Percentiles rank a stretch among this genome's conserved stretches.
Evolutionary conservation across 2,888 invertebrate species (phyloP).

Genomic region (Tricholauxania praeusta): DNA sequence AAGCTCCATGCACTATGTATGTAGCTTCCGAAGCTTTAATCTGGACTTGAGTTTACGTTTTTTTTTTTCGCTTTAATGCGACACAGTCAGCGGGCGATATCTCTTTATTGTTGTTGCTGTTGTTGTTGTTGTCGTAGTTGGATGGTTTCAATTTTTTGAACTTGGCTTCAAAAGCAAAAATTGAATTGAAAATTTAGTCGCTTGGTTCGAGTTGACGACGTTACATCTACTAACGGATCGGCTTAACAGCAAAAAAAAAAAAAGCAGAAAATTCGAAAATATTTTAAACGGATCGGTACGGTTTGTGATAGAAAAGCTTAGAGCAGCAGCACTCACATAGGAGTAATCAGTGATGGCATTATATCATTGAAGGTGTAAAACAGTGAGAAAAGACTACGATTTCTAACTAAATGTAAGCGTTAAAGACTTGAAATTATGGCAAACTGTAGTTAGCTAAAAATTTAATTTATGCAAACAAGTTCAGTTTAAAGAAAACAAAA

Average conservation of each 20-base stretch:
- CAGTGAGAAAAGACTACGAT: background rate
- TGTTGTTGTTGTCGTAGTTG: constrained; percentile 6
- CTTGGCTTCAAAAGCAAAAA: constrained; percentile 44
- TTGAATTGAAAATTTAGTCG: constrained; percentile 61
- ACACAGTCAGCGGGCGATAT: constrained; percentile 21
- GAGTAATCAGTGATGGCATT: background rate
- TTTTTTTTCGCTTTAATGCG: background rate
- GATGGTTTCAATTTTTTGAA: constrained; percentile 33
- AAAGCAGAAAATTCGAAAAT: background rate
- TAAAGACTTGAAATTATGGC: too few relatives aligned
- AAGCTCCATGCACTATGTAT: constrained; percentile 9
- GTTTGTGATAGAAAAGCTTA: too few relatives aligned
- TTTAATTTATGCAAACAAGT: too few relatives aligned
- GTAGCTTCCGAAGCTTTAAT: constrained; percentile 34
- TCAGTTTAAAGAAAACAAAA: too few relatives aligned
- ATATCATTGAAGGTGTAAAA: too few relatives aligned
- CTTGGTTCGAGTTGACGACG: constrained; percentile 61
- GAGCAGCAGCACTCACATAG: background rate
- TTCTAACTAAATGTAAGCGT: background rate
- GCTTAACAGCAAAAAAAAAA: background rate
- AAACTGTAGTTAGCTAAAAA: too few relatives aligned
- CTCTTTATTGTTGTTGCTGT: background rate
- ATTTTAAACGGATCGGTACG: too few relatives aligned
- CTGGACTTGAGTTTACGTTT: constrained; percentile 10
- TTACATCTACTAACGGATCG: constrained; percentile 42